Base-by-base conservation (phyloP, 2,888 invertebrate genomes). In the Myopa tessellatipennis region DNA sequence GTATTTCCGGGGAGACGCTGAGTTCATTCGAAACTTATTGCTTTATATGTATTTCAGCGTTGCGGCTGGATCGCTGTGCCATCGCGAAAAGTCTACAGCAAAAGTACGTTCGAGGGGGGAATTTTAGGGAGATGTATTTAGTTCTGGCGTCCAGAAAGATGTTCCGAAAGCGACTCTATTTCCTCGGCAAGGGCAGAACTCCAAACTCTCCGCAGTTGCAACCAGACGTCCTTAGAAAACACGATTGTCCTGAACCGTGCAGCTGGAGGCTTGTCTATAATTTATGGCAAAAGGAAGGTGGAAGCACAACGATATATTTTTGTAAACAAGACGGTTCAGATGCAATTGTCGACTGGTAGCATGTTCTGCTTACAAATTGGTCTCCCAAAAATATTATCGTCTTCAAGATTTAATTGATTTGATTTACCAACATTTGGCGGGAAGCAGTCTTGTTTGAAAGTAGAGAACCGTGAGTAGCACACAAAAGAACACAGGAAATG, bases 51-150 rank as follows among this genome's bases (percentile, higher is more conserved):
- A 26, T 26, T 26, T 73, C 55, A 36, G 63, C 63, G 26, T 50
- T 63, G 55, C 61, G 63, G 36, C 55, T 55, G 36, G 70, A 70
- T 80, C 78, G 78, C n/a, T n/a, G n/a, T n/a, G n/a, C 78, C 78
- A 76, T 78, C 77, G 80, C 78, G 79, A 81, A 80, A 79, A 79
- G 78, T 80, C 77, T 77, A 76, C 79, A 26, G 60, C n/a, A 50
- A 40, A 61, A 72, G 60, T 60, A 16, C 40, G 45, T 72, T 18
- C 45, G 45, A 60, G 58, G 26, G 26, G 26, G 26, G 26, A 16
- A 45, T 36, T 68, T 68, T 68, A n/a, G 45, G 8, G 4, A 45
- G 45, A 68, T 16, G 67, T 40, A 60, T 26, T 26, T 60, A 36
- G 67, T 18, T 50, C 26, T 7, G 26, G 26, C 50, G 45, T 45